Conservation (phyloP, 2,113 vertebrate genomes). For the Rhagologus leucostigma region DNA sequence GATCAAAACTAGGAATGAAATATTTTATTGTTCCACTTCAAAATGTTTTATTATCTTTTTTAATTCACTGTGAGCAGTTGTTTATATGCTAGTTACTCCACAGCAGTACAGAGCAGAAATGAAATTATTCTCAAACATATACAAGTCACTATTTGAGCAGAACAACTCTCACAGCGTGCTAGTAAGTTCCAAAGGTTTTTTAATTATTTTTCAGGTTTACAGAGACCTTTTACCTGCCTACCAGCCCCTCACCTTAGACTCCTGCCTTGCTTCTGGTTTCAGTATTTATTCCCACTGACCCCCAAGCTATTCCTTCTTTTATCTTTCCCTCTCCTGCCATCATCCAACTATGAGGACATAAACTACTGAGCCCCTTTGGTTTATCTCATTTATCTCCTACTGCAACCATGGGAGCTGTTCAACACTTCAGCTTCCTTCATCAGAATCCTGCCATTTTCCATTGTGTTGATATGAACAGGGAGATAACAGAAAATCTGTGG, state of each 20-base stretch:
- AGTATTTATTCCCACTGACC: not conserved
- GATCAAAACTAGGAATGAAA: not conserved
- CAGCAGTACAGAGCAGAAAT: not conserved
- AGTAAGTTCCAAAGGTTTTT: not conserved
- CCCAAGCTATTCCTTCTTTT: not conserved
- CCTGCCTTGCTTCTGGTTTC: not conserved
- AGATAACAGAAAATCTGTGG: not conserved
- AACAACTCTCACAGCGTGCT: not conserved
- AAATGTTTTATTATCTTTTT: not conserved
- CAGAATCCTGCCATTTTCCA: not conserved
- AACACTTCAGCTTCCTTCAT: not conserved
- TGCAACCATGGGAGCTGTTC: not conserved
- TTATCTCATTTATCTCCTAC: not conserved
- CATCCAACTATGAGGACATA: not conserved
- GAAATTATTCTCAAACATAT: not conserved
- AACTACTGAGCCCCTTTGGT: not conserved
- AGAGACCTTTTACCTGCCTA: not conserved
- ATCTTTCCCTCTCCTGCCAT: not conserved
- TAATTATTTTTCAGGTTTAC: not conserved
- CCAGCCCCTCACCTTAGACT: not conserved
- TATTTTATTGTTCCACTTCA: not conserved
- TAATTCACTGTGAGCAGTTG: not conserved
- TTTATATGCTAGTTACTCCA: not conserved
- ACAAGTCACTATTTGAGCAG: not conserved
- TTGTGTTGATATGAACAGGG: accelerated